These are phyloP conservation scores for Sminthopsis crassicaudata DNA, from an alignment of 2,113 vertebrate species.

Conservation along the genomic window DNA sequence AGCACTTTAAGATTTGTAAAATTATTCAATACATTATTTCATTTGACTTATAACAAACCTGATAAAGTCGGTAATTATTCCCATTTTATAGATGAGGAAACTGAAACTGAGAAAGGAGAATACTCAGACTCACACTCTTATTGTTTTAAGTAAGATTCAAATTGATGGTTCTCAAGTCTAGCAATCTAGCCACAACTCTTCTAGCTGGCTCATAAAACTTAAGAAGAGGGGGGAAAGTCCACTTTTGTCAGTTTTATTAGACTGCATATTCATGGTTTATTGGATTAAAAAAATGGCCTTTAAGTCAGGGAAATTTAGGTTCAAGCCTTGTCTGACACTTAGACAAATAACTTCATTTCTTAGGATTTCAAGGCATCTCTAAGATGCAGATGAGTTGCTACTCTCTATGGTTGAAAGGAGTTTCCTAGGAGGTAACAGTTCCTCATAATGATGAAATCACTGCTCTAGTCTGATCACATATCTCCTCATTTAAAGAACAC, in stretches of 20 bases:
- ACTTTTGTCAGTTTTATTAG: background rate
- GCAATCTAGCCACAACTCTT: background rate
- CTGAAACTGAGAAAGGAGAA: background rate
- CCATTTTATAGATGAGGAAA: background rate
- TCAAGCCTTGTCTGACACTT: slow-evolving; percentile 7
- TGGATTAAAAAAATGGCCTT: background rate
- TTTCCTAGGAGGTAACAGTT: background rate
- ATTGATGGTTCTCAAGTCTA: background rate
- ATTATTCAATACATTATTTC: background rate
- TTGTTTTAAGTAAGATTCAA: background rate
- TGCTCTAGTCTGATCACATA: background rate
- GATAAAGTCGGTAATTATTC: background rate
- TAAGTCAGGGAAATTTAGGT: slow-evolving; percentile 6
- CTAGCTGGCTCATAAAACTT: background rate
- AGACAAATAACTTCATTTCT: background rate
- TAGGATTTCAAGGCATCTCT: background rate
- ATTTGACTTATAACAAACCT: background rate
- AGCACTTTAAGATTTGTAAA: background rate
- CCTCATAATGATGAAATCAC: background rate
- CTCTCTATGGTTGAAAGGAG: background rate
- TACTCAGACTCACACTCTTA: background rate
- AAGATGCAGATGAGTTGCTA: background rate
- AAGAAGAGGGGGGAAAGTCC: background rate
- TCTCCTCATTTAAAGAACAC: background rate
- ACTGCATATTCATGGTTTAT: background rate